A percentile compares a stretch with the other conserved stretches of the same genome.
phyloP scores from a whole-genome alignment of 2,888 invertebrate species.

The Phasia obesa region DNA sequence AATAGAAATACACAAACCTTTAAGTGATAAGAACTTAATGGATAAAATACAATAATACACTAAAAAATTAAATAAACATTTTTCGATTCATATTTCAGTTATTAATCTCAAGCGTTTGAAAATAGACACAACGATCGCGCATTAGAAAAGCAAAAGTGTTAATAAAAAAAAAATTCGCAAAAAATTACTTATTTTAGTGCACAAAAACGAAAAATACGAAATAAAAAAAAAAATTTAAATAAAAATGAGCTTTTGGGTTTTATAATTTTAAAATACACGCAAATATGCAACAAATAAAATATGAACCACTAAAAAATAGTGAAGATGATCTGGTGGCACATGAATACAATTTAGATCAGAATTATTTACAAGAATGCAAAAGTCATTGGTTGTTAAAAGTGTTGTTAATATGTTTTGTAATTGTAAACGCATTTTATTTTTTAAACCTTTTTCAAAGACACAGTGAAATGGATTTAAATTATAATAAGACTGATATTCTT shows the following conservation, averaged over 20 bases:
- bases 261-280: background rate
- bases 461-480: constrained; percentile 2
- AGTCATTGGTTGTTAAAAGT: constrained; percentile 45
- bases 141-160: constrained; percentile 18
- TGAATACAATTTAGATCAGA: constrained; percentile 1
- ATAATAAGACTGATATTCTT: constrained; percentile 11
- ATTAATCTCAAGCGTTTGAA: constrained; percentile 38
- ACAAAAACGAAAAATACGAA: background rate
- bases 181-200: background rate
- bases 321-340: constrained; percentile 14
- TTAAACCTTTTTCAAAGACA: constrained; percentile 29
- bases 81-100: constrained; percentile 54
- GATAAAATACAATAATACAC: constrained; percentile 40
- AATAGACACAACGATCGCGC: constrained; percentile 17
- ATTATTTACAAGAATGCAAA: constrained; percentile 17
- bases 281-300: constrained; percentile 58
- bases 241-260: background rate
- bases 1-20: constrained; percentile 33
- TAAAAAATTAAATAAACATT: constrained; percentile 9
- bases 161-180: background rate
- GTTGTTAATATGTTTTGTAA: constrained; percentile 49
- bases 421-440: constrained; percentile 51
- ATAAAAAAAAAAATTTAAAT: background rate
- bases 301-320: constrained; percentile 47
- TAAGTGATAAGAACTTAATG: constrained; percentile 57